Conservation (phyloP, 2,888 invertebrate species). For the Drosophila seclusa region DNA sequence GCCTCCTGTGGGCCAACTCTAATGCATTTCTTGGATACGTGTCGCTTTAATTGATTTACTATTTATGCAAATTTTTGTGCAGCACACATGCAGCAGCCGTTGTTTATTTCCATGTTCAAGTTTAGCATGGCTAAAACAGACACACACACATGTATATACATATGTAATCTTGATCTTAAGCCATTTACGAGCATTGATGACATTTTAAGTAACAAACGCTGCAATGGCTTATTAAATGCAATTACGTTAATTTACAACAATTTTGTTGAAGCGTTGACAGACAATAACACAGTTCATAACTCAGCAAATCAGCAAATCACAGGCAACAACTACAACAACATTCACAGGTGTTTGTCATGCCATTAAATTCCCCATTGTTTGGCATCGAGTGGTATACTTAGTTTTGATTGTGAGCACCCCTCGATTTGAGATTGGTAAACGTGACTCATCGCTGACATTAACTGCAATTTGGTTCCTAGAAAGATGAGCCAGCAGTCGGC, state of each 20-base stretch:
- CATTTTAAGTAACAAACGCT: slow-evolving; percentile 52
- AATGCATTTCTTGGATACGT: slow-evolving; percentile 77
- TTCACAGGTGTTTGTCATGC: slow-evolving; percentile 51
- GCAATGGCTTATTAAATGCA: slow-evolving; percentile 69
- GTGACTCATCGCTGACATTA: slow-evolving; percentile 54
- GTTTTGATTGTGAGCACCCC: slow-evolving; percentile 32
- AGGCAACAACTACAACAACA: slow-evolving; percentile 5
- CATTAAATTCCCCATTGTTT: slow-evolving; percentile 46
- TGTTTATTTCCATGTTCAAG: slow-evolving; percentile 37
- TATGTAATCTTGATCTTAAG: slow-evolving; percentile 33
- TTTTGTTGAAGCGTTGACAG: slow-evolving; percentile 67
- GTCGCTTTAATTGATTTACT: slow-evolving; percentile 76
- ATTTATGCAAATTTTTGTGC: slow-evolving; percentile 73
- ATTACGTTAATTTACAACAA: slow-evolving; percentile 75
- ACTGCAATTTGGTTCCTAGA: slow-evolving; percentile 38
- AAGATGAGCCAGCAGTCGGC: slow-evolving; percentile 45
- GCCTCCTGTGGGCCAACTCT: slow-evolving; percentile 43
- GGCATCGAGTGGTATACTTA: slow-evolving; percentile 32
- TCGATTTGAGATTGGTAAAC: slow-evolving; percentile 35
- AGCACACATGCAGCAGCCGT: slow-evolving; percentile 26
- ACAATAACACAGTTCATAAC: slow-evolving; percentile 51
- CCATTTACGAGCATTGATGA: slow-evolving; percentile 41
- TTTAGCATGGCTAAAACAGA: slow-evolving; percentile 20
- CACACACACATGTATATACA: neutral
- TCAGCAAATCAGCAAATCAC: slow-evolving; percentile 45